A percentile compares a stretch with the other conserved stretches of the same genome.
Evolutionary conservation across 2,888 invertebrate species (phyloP).

Genomic region (Syritta pipiens): DNA sequence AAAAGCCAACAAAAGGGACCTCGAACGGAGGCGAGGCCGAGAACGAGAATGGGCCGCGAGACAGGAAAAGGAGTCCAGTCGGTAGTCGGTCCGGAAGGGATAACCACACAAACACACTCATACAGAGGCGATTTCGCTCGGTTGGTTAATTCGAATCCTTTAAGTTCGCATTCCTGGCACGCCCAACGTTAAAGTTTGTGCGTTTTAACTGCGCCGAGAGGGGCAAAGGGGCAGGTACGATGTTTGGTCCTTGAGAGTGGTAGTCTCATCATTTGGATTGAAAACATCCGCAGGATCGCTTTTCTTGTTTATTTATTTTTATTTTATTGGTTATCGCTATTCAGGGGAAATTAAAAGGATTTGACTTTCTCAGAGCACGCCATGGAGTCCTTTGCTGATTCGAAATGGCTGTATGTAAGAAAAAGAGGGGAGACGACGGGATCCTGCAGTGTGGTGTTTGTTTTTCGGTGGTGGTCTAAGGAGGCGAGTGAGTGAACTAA

Average conservation of each 20-base stretch:
- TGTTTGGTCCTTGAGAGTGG: not conserved
- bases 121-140: not conserved
- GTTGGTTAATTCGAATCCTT: slow-evolving; percentile 47
- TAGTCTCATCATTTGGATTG: slow-evolving; percentile 32
- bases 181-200: slow-evolving; percentile 48
- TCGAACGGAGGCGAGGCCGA: too few species aligned
- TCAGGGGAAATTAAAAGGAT: slow-evolving; percentile 36
- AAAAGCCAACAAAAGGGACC: slow-evolving; percentile 49
- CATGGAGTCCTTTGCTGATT: not conserved
- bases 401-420: slow-evolving; percentile 13
- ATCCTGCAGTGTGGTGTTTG: too few species aligned
- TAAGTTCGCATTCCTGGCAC: slow-evolving; percentile 55
- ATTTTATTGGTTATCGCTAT: slow-evolving; percentile 46
- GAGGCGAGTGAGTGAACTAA: too few species aligned
- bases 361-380: slow-evolving; percentile 27
- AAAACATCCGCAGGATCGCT: slow-evolving; percentile 32
- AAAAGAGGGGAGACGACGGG: too few species aligned
- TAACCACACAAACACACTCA: not conserved
- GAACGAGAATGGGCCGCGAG: too few species aligned
- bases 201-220: slow-evolving; percentile 6
- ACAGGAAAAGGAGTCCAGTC: too few species aligned
- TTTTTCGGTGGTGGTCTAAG: too few species aligned
- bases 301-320: slow-evolving; percentile 51
- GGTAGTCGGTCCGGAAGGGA: too few species aligned
- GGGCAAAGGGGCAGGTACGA: not conserved